A percentile compares a stretch with the other conserved stretches of the same genome.
phyloP scores from a whole-genome alignment of 2,797 vertebrate genomes.

The Acanthurus lineatus region DNA sequence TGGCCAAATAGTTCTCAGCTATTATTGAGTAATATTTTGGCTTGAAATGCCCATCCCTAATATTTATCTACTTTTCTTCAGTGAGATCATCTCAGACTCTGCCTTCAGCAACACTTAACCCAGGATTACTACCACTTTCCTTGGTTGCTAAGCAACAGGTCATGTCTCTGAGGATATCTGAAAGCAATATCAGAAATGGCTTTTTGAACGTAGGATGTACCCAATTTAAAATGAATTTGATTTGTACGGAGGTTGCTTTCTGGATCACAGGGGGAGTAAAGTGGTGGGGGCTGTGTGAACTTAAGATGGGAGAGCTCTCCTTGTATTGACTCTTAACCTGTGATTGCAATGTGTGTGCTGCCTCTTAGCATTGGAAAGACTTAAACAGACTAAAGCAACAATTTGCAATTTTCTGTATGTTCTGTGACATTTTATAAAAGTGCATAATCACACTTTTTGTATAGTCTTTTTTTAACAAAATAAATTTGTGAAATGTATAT shows the following conservation, averaged over 20 bases:
- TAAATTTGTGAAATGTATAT: background rate
- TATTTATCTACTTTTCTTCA: slow-evolving; percentile 57
- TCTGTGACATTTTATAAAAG: background rate
- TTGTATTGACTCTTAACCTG: slow-evolving; percentile 3
- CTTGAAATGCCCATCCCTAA: too few species aligned
- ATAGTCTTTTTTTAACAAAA: background rate
- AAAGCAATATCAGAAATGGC: slow-evolving; percentile 72
- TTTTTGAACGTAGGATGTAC: slow-evolving; percentile 64
- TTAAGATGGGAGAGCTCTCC: slow-evolving; percentile 10
- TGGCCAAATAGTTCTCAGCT: too few species aligned
- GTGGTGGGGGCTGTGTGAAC: slow-evolving; percentile 6
- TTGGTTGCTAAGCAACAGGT: slow-evolving; percentile 82
- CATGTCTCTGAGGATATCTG: slow-evolving; percentile 68
- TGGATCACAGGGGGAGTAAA: slow-evolving; percentile 12
- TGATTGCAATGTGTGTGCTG: background rate
- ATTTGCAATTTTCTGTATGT: background rate
- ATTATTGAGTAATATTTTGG: too few species aligned
- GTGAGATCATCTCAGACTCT: slow-evolving; percentile 46
- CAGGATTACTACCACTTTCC: slow-evolving; percentile 68
- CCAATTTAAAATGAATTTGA: slow-evolving; percentile 71
- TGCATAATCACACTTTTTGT: background rate
- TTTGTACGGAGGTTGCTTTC: slow-evolving; percentile 55
- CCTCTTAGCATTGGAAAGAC: background rate
- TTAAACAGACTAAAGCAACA: background rate
- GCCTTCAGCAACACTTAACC: slow-evolving; percentile 65